Evolutionary conservation across 2,113 vertebrate species (phyloP).

Genomic region (Notarius lentiginosus): DNA sequence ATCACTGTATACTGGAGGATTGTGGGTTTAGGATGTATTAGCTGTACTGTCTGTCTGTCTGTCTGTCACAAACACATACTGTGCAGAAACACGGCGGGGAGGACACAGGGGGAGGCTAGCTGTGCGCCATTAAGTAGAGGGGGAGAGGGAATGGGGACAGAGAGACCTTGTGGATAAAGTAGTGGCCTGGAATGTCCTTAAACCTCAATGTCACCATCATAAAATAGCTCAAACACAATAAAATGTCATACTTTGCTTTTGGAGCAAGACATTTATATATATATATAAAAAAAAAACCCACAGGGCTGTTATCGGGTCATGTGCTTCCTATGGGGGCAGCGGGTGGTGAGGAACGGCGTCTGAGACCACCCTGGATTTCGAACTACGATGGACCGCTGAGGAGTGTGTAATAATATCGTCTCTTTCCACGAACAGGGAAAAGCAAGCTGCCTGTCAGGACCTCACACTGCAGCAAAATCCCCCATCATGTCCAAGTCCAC

Average conservation of each 20-base stretch:
- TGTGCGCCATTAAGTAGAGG: not conserved
- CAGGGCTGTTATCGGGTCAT: not conserved
- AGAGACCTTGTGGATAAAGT: not conserved
- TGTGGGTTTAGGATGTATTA: slow-evolving; percentile 46
- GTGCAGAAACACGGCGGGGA: slow-evolving; percentile 12
- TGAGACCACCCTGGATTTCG: not conserved
- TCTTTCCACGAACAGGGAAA: not conserved
- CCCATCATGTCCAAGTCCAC: not conserved
- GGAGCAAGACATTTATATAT: not conserved
- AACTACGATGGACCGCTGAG: slow-evolving; percentile 1
- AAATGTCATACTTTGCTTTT: slow-evolving; percentile 23
- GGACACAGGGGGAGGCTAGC: not conserved
- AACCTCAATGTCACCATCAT: slow-evolving; percentile 11
- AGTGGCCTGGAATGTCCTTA: not conserved
- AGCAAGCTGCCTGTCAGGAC: slow-evolving; percentile 21
- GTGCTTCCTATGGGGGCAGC: not conserved
- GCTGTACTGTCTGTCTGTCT: slow-evolving; percentile 12
- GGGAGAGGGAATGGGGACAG: not conserved
- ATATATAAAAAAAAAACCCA: too few species aligned
- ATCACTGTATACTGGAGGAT: slow-evolving; percentile 52
- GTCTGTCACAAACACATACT: slow-evolving; percentile 21
- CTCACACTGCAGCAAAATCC: slow-evolving; percentile 35
- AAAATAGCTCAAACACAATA: slow-evolving; percentile 16
- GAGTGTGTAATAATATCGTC: slow-evolving; percentile 21
- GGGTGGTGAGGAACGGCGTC: not conserved